Percentiles rank a stretch among this genome's conserved stretches.
Conservation (phyloP, 2,797 vertebrate genomes). For the Allobates femoralis region DNA sequence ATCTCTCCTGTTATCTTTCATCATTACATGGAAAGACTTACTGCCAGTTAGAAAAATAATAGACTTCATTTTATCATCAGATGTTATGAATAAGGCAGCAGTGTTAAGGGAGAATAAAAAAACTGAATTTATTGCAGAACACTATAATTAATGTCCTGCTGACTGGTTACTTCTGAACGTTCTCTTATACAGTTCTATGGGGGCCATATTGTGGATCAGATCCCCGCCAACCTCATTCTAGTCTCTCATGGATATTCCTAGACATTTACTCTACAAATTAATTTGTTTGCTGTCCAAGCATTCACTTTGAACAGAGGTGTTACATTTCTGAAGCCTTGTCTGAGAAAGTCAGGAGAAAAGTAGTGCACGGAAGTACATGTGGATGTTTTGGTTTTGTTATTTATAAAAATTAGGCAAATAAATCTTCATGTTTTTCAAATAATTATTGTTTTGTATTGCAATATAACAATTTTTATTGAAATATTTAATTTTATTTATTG, state of each 20-base stretch:
- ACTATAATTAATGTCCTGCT: background rate
- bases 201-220: background rate
- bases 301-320: slow-evolving; percentile 18
- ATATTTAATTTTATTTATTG: too few relatives aligned
- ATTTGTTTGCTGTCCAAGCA: slow-evolving; percentile 19
- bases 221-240: background rate
- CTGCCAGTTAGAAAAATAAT: background rate
- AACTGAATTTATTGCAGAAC: background rate
- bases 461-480: too few relatives aligned
- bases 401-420: background rate
- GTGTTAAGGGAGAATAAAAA: slow-evolving; percentile 2
- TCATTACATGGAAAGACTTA: background rate
- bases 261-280: slow-evolving; percentile 13
- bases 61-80: background rate
- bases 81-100: background rate
- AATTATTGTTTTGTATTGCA: too few relatives aligned
- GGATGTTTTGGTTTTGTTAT: background rate
- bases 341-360: background rate
- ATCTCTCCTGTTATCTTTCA: background rate
- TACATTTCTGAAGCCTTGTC: slow-evolving; percentile 21
- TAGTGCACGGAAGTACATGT: background rate
- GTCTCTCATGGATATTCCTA: background rate
- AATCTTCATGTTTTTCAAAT: background rate
- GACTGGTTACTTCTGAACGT: background rate
- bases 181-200: background rate